Percentiles rank a stretch among this genome's conserved stretches.
These are phyloP conservation scores for Pristionchus fissidentatus DNA, from an alignment of 2,888 invertebrate species.

Conservation along the genomic window DNA sequence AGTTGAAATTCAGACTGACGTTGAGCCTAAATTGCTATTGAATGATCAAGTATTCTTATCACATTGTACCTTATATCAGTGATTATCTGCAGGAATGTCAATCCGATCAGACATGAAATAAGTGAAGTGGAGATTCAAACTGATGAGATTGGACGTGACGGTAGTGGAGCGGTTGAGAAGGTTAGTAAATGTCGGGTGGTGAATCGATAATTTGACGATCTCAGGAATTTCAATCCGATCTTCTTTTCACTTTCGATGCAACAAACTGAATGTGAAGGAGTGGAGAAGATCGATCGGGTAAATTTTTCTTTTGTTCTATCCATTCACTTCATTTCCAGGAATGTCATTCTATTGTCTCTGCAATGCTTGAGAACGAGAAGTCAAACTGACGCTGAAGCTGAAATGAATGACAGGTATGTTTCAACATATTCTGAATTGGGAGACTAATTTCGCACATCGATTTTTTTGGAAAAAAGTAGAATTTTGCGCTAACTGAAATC, in stretches of 20 bases:
- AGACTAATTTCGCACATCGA: neutral
- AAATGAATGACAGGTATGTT: neutral
- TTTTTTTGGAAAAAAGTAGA: too few relatives aligned
- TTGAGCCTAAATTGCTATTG: too few relatives aligned
- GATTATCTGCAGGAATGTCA: neutral
- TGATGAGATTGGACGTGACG: neutral
- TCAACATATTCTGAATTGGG: too few relatives aligned
- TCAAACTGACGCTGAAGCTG: neutral
- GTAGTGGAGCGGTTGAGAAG: neutral
- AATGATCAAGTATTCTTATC: too few relatives aligned
- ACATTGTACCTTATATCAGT: too few relatives aligned
- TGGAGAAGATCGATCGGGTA: neutral
- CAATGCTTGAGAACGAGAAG: neutral
- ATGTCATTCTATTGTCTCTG: neutral
- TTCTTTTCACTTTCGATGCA: neutral
- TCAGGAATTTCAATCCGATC: neutral
- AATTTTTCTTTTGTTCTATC: too few relatives aligned
- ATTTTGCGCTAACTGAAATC: neutral
- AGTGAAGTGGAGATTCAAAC: neutral
- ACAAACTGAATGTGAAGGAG: neutral
- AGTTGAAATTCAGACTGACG: neutral
- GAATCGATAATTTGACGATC: neutral
- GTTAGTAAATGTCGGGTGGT: neutral
- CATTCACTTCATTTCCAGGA: neutral
- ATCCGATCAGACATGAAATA: neutral